Evolutionary conservation across 2,113 vertebrate genomes (phyloP).

Genomic region (Odobenus rosmarus): DNA sequence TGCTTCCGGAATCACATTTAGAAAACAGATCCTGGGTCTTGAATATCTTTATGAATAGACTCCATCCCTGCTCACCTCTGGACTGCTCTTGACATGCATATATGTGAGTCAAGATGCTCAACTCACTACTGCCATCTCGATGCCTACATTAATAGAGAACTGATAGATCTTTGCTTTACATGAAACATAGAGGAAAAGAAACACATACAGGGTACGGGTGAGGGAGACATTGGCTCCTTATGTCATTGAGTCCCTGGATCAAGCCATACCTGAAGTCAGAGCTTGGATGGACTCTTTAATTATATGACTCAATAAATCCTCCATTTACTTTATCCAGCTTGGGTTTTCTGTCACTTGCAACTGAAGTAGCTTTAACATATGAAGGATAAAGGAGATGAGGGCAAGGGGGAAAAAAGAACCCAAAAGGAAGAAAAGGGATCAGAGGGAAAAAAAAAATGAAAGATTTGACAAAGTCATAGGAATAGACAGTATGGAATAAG

Average conservation of each 20-base stretch:
- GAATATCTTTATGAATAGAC: background rate
- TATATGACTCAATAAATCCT: background rate
- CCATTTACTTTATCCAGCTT: background rate
- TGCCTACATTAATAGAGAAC: background rate
- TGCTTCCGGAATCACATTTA: background rate
- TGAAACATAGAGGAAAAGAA: background rate
- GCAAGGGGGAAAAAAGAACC: background rate
- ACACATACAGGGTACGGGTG: background rate
- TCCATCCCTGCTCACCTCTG: background rate
- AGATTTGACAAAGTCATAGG: background rate
- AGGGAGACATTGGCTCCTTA: too few species aligned
- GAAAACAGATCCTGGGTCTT: background rate
- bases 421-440: background rate
- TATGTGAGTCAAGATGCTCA: background rate
- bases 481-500: background rate
- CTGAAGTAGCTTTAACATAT: background rate
- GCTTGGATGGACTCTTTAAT: background rate
- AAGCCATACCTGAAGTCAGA: background rate
- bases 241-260: background rate
- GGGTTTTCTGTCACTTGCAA: background rate
- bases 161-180: background rate
- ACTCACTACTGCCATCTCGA: background rate
- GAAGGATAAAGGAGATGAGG: background rate
- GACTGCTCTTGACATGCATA: background rate
- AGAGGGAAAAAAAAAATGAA: background rate